Conservation (phyloP, 1,140 invertebrate species). For the Eurosta solidaginis region DNA sequence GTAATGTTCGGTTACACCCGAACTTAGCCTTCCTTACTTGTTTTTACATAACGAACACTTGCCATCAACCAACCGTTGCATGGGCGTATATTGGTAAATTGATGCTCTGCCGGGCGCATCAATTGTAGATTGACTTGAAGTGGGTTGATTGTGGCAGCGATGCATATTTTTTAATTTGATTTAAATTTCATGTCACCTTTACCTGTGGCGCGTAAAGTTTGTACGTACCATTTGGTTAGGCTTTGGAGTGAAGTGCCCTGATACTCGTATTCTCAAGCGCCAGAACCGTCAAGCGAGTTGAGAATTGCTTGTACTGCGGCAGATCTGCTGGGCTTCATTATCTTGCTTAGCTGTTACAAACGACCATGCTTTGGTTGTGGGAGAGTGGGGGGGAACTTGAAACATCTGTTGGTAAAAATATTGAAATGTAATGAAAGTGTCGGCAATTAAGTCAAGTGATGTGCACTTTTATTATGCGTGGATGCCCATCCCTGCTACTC, state of each 20-base stretch:
- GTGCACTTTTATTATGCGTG: background rate
- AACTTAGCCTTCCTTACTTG: no score
- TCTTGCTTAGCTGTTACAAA: background rate
- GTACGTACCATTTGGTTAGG: background rate
- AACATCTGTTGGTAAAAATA: background rate
- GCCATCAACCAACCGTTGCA: background rate
- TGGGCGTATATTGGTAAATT: background rate
- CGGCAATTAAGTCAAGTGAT: conserved; percentile 31
- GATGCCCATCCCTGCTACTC: background rate
- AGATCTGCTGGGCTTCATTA: background rate
- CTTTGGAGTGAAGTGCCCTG: background rate
- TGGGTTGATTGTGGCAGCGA: background rate
- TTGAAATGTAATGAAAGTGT: conserved; percentile 9
- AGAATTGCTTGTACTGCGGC: background rate
- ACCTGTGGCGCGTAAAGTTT: background rate
- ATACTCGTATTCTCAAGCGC: background rate
- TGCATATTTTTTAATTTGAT: conserved; percentile 16
- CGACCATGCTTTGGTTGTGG: no score
- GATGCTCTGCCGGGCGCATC: background rate
- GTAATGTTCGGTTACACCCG: no score
- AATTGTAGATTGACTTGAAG: background rate
- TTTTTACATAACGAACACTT: no score
- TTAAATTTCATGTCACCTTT: background rate
- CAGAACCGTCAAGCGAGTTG: background rate
- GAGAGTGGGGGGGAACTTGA: background rate